Base-by-base conservation (phyloP, 2,113 vertebrate genomes). In the Cololabis saira region DNA sequence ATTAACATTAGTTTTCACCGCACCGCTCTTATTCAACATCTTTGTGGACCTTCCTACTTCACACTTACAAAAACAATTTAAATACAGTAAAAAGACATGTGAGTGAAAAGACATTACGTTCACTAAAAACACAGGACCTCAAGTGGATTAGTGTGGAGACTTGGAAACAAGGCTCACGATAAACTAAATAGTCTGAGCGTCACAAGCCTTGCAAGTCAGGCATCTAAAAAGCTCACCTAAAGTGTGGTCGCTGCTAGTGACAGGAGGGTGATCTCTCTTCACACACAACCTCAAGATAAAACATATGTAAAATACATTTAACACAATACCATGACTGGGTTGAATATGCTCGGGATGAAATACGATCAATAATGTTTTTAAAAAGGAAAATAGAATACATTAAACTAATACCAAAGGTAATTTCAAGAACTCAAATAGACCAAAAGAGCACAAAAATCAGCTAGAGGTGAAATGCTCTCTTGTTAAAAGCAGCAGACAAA, bases 401-500 rank as follows among this genome's bases (percentile, higher is more conserved):
- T 74, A 88, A 87, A 82, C 88, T 76, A 87, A 86, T 87, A 87
- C 62, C 60, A 74, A 74, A 63, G 67, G 51, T 79, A 62, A 58
- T 82, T 74, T 76, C 12, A 84, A 64, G 81, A 80, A 64, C 65
- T 82, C 80, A 86, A 88, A 83, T 21, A 65, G 80, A 80, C 79
- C 57, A 37, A 55, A 82, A 80, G 78, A 86, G 74, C 81, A 82
- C 42, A 57, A 83, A 75, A 81, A 81, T 71, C 69, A 82, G 77
- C 67, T 69, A 69, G 47, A 77, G 71, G 74, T 82, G 74, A 87
- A 69, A 49, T 16, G 73, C 61, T 30, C 63, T 56, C 37, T 76
- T 50, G 53, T 61, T 70, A 71, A 80, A 83, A 80, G 80, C 88
- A 92, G 89, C 84, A 85, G 81, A 87, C 66, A 60, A 70, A 65